Conservation (phyloP, 2,888 invertebrate species). For the Pocota personata region DNA sequence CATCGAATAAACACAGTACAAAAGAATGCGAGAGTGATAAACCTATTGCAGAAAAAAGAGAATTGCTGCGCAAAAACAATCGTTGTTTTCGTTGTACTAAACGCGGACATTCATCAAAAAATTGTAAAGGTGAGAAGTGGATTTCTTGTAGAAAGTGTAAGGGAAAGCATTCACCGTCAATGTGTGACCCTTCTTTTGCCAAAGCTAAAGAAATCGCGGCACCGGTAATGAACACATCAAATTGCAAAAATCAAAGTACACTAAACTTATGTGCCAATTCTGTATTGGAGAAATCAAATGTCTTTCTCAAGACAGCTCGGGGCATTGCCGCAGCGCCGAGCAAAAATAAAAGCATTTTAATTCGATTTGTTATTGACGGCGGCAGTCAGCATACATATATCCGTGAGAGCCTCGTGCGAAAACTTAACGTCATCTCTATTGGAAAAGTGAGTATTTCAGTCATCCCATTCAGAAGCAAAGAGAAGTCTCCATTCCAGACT, state of each 20-base stretch:
- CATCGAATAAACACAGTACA: no score
- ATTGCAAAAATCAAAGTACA: background rate
- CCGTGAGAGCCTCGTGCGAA: slow-evolving; percentile 7
- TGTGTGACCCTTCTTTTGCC: background rate
- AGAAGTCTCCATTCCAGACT: background rate
- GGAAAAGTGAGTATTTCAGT: background rate
- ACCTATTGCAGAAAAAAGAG: background rate
- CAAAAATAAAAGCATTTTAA: background rate
- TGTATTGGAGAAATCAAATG: background rate
- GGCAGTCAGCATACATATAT: slow-evolving; percentile 16
- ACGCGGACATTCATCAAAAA: slow-evolving; percentile 5
- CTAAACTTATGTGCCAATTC: background rate
- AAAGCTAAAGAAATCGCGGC: background rate
- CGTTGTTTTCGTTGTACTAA: background rate
- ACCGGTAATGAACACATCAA: background rate
- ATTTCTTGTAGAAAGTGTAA: slow-evolving; percentile 14
- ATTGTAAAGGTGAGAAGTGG: slow-evolving; percentile 2
- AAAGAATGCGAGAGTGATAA: background rate
- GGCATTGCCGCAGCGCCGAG: background rate
- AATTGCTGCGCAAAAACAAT: background rate
- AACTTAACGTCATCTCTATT: slow-evolving; percentile 4
- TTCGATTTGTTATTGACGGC: slow-evolving; percentile 37
- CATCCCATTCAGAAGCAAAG: slow-evolving; percentile 26
- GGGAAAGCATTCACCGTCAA: background rate
- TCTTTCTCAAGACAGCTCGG: slow-evolving; percentile 26